Conservation (phyloP, 53 echinoderm and acorn worm genomes). For the Echinometra lucunter region DNA sequence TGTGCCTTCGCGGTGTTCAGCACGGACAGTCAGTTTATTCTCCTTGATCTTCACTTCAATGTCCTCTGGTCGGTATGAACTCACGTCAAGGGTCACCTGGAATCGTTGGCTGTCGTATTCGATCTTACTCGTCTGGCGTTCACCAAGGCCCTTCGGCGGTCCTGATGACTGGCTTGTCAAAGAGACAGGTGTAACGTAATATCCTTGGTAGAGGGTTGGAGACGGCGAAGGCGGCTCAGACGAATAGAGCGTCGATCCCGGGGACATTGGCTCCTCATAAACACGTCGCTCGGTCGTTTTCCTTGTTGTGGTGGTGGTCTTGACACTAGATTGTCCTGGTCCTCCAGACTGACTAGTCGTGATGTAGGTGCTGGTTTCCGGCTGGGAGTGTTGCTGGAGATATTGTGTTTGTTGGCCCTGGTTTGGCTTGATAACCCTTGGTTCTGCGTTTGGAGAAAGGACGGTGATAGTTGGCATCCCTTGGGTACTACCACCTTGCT, state of each 20-base stretch:
- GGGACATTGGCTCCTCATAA: constrained; percentile 71
- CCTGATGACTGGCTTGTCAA: constrained; percentile 72
- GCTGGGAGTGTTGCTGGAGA: constrained; percentile 35
- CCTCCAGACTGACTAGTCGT: constrained; percentile 64
- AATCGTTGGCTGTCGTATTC: constrained; percentile 93
- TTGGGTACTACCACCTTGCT: constrained; percentile 60
- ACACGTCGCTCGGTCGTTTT: constrained; percentile 77
- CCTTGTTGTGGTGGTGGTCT: constrained; percentile 78
- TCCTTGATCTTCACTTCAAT: constrained; percentile 97
- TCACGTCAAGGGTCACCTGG: constrained; percentile 93
- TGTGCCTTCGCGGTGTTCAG: constrained; percentile 84
- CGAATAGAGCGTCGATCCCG: constrained; percentile 19
- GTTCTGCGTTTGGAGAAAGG: constrained; percentile 70
- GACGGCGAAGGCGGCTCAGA: constrained; percentile 44
- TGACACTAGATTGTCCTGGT: constrained; percentile 74
- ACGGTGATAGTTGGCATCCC: constrained; percentile 78
- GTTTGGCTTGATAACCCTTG: constrained; percentile 74
- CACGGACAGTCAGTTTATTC: constrained; percentile 90
- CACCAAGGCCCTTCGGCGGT: constrained; percentile 70
- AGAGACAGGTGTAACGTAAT: constrained; percentile 86
- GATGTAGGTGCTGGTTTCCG: constrained; percentile 56
- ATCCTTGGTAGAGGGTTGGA: constrained; percentile 85
- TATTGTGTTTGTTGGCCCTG: constrained; percentile 60
- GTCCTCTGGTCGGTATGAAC: constrained; percentile 94
- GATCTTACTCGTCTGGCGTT: constrained; percentile 90